Percentiles rank a stretch among this genome's conserved stretches.
These are phyloP conservation scores for Nematostella vectensis DNA, from an alignment of 92 coral and sea anemone species.

Conservation along the genomic window DNA sequence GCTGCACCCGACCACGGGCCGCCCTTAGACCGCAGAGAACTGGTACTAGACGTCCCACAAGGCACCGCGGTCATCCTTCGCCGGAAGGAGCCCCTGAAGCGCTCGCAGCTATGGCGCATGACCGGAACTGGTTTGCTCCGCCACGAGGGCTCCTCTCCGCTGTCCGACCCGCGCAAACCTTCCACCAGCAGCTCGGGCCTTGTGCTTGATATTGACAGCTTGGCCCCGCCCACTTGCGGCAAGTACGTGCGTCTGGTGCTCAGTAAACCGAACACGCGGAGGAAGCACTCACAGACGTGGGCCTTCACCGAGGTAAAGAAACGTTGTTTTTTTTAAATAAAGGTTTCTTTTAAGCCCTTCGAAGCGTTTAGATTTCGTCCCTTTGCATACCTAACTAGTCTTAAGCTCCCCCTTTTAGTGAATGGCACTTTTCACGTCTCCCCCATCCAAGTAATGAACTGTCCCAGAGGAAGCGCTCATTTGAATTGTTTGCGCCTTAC, in stretches of 20 bases:
- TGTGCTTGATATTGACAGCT: constrained; percentile 89
- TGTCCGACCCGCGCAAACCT: constrained; percentile 81
- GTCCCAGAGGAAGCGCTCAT: too few relatives aligned
- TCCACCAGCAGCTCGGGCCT: constrained; percentile 78
- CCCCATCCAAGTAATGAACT: too few relatives aligned
- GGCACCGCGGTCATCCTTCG: constrained; percentile 90
- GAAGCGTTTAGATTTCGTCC: too few relatives aligned
- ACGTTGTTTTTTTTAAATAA: neutral
- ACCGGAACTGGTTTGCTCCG: constrained; percentile 76
- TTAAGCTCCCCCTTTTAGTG: too few relatives aligned
- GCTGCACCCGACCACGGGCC: constrained; percentile 26
- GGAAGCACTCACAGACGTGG: constrained; percentile 92
- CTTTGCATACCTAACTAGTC: too few relatives aligned
- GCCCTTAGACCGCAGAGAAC: constrained; percentile 56
- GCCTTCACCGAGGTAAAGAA: constrained; percentile 77
- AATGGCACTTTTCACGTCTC: too few relatives aligned
- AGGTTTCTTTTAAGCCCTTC: too few relatives aligned
- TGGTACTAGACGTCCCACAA: constrained; percentile 94
- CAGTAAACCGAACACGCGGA: constrained; percentile 76
- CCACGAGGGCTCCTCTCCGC: constrained; percentile 94
- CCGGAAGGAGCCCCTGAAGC: constrained; percentile 91
- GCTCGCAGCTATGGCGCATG: constrained; percentile 98
- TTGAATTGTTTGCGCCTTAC: too few relatives aligned
- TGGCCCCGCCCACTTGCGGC: constrained; percentile 84
- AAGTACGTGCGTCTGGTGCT: constrained; percentile 76